Base-by-base conservation (phyloP, 2,797 vertebrate genomes). In the Pseudopleuronectes americanus region DNA sequence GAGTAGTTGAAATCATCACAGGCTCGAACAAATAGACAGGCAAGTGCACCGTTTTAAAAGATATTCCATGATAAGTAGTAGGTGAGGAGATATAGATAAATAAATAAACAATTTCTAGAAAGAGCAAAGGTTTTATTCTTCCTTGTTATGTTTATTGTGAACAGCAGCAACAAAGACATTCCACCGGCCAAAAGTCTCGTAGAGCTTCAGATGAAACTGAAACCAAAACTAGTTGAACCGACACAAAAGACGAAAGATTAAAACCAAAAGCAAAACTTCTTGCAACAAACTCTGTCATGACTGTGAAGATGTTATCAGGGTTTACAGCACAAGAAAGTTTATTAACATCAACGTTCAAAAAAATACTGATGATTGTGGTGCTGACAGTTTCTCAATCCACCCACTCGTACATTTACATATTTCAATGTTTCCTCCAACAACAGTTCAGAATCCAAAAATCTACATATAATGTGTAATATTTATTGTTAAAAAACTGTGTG, bases 311-410 rank as follows among this genome's bases (percentile, higher is more conserved):
- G 54, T 14, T 19, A 71, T 74, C 31, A 56, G 0, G 0, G 0
- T 0, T 60, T 47, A 24, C 3, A 36, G 0, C n/a, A 24, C 0
- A 21, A 60, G 43, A 19, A n/a, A 54, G 43, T 84, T 85, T 85
- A 85, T 88, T 85, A 56, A 55, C 4, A 68, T 36, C 28, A 70
- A 71, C 49, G 36, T 0, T n/a, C 55, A 74, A 74, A 69, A 66
- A 45, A 56, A 33, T 56, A 59, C 31, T 1, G 9, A 52, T 21
- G 24, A 48, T 55, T 4, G 3, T 21, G 6, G 1, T 17, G 2
- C 14, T 43, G 22, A 71, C 17, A 28, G 3, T 31, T 52, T 6
- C 26, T 16, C 38, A 71, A 28, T 59, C 4, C 31, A 14, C 4
- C 6, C 41, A 43, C 41, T 17, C 41, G 5, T 45, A 52, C 2